A percentile compares a stretch with the other conserved stretches of the same genome.
Evolutionary conservation across 2,888 invertebrate genomes (phyloP).

Genomic region (Eupsilia transversa): DNA sequence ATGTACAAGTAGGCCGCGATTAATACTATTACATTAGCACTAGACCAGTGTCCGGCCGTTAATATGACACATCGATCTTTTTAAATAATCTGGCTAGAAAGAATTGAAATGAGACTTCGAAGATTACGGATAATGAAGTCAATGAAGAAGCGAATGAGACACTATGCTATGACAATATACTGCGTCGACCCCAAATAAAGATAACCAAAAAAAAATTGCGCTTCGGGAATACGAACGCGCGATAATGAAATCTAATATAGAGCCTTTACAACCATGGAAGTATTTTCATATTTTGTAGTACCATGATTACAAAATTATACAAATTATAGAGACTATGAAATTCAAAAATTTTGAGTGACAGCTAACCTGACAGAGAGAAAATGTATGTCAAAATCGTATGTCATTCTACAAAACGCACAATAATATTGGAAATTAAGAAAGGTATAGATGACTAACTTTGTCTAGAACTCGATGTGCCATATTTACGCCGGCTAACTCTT

Average conservation of each 20-base stretch:
- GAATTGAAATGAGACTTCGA: too few relatives aligned
- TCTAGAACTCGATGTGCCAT: background rate
- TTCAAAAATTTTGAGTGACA: background rate
- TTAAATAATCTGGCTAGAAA: background rate
- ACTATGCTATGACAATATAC: background rate
- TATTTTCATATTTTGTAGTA: background rate
- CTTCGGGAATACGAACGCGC: background rate
- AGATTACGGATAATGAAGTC: background rate
- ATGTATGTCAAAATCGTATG: too few relatives aligned
- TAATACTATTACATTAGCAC: conserved; percentile 1
- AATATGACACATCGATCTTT: background rate
- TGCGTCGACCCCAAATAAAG: background rate
- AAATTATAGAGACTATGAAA: background rate
- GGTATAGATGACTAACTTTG: background rate
- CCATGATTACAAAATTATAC: background rate
- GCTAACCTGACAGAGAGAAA: background rate
- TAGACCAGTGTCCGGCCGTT: background rate
- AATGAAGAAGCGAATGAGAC: too few relatives aligned
- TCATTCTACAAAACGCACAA: background rate
- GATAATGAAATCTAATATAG: background rate
- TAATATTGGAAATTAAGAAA: background rate
- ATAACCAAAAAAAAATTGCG: background rate
- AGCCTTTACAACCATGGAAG: background rate
- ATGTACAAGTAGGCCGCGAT: background rate
- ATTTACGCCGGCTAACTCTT: background rate